phyloP scores from a whole-genome alignment of 2,797 vertebrate genomes.

The Betta splendens region DNA sequence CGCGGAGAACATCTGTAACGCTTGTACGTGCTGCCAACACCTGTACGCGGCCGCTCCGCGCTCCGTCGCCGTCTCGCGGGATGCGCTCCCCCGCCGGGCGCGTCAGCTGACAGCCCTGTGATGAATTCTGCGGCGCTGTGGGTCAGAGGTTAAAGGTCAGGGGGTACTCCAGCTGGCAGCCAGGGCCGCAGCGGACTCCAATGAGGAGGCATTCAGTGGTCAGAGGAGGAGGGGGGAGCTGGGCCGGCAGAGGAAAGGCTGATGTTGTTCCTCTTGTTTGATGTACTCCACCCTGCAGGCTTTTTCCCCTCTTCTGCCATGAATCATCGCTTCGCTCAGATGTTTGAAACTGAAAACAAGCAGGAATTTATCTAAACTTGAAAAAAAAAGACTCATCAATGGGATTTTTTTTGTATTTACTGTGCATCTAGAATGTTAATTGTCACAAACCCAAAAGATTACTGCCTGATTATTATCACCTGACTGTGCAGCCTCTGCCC shows the following conservation, averaged over 20 bases:
- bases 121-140: slow-evolving; percentile 65
- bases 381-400: slow-evolving; percentile 4
- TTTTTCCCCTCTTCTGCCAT: slow-evolving; percentile 24
- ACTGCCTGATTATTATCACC: not conserved
- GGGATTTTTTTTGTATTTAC: not conserved
- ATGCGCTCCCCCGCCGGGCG: slow-evolving; percentile 49
- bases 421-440: not conserved
- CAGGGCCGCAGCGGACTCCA: slow-evolving; percentile 74
- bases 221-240: slow-evolving; percentile 38
- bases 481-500: not conserved
- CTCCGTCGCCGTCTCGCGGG: slow-evolving; percentile 35
- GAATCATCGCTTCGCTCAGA: slow-evolving; percentile 27
- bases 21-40: slow-evolving; percentile 59
- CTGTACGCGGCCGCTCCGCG: slow-evolving; percentile 25
- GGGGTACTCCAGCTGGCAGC: slow-evolving; percentile 83
- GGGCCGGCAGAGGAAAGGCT: slow-evolving; percentile 15
- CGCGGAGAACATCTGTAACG: slow-evolving; percentile 53
- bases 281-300: slow-evolving; percentile 38
- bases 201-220: slow-evolving; percentile 77
- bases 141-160: slow-evolving; percentile 79
- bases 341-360: slow-evolving; percentile 11
- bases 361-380: not conserved
- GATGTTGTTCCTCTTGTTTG: slow-evolving; percentile 47
- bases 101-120: slow-evolving; percentile 56
- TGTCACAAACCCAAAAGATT: slow-evolving; percentile 6